Evolutionary conservation across 1,140 invertebrate genomes (phyloP), one percentile per base, ranked within the genome.

Genomic region (Drosophila sproati): DNA sequence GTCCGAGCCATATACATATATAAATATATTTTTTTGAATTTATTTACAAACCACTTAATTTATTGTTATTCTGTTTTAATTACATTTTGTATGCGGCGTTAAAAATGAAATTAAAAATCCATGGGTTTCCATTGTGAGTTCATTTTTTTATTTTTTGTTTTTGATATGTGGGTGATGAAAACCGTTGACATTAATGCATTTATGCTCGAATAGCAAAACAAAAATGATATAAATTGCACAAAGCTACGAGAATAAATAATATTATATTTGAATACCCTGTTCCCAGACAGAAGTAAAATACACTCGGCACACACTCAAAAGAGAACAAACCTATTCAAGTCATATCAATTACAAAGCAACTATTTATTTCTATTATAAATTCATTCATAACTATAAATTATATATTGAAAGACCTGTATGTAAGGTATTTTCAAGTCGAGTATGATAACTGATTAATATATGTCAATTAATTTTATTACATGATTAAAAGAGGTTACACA

Each of bases 21-120:
- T 73, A 68, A 69, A 72, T 54, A 52, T 41, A 70, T 63, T 69
- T 77, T 88, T 77, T 88, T 73, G 68, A 88, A 91, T 90, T 91
- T 91, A 91, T 91, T 91, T 91, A 91, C 90, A 85, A 91, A 91
- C 90, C 90, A 82, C 90, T 91, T 91, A 91, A 91, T 91, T 91
- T 91, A 82, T 91, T 91, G 89, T 87, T 91, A 90, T 91, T 91
- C 78, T 88, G 80, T 75, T 80, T 91, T 91, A 90, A 91, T 91
- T 91, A 91, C 82, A 88, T 82, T 85, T 69, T 85, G 70, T 83
- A 76, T 74, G 73, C 55, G 32, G 61, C 61, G 70, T 86, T 90
- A 80, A 90, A 74, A 80, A 50, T 52, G 64, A 88, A 83, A 88
- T 83, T 89, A 89, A 88, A 88, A 88, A 88, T 76, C 48, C 71